Base-by-base conservation (phyloP, 2,888 invertebrate genomes). In the Drosophila anomalata region DNA sequence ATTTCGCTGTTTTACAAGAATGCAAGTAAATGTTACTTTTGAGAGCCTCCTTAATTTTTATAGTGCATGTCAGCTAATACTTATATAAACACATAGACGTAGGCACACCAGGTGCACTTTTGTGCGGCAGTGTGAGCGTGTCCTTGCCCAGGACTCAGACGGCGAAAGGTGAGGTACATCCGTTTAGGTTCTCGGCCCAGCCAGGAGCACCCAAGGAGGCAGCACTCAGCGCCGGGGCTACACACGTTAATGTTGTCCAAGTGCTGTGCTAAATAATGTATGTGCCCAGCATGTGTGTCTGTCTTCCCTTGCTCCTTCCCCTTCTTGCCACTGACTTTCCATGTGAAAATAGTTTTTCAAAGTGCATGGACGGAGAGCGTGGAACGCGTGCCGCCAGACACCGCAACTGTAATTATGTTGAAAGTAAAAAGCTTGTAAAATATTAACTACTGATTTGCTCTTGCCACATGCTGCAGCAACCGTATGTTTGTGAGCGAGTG, bases 381-480 rank as follows among this genome's bases (percentile, higher is more conserved):
- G 57, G 61, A 68, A 65, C 70, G 70, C 67, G 78, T 76, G 71
- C 57, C 73, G 70, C 55, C 62, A 75, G 81, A 77, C 78, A 78
- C 78, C 73, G 71, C 71, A 71, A 61, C 79, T 87, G 86, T 84
- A 84, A 84, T 84, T 84, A 84, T 85, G 87, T 84, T 84, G 77
- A 87, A 84, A 84, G 83, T 87, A 85, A 87, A 84, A 87, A 76
- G 79, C 82, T 65, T 76, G 76, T 84, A 55, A 87, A 82, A 82
- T 84, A 87, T 87, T 87, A 84, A 84, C 85, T 87, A 65, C 79
- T 76, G 79, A 65, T 66, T 65, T 52, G 46, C 14, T 42, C 75
- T 66, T 67, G 76, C 84, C 77, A 82, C 76, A 77, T 81, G 75
- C 73, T 76, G 75, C 77, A 72, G 41, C 42, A 42, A 29, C 24